A percentile compares a stretch with the other conserved stretches of the same genome.
Conservation (phyloP, 2,797 vertebrate genomes). For the Neosilurus mollespiculum region DNA sequence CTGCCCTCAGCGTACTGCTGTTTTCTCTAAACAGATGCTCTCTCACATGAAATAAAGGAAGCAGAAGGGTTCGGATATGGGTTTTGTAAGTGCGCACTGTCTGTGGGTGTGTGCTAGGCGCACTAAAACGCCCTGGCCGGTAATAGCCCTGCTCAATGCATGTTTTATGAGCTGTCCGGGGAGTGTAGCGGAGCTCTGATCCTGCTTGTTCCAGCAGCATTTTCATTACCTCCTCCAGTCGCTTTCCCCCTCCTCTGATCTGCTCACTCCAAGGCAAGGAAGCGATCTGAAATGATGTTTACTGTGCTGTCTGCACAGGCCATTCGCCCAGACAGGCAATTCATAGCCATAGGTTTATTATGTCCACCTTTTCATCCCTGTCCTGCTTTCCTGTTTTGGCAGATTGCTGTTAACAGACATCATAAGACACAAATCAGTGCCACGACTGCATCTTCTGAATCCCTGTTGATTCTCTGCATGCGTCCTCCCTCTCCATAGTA, state of each 20-base stretch:
- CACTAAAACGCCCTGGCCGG: conserved; percentile 65
- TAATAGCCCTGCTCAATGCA: conserved; percentile 70
- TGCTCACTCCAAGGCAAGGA: conserved; percentile 51
- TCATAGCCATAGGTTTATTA: conserved; percentile 55
- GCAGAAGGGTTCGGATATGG: conserved; percentile 18
- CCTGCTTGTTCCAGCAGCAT: conserved; percentile 69
- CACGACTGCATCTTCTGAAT: conserved; percentile 41
- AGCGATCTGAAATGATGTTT: conserved; percentile 63
- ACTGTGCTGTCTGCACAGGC: conserved; percentile 57
- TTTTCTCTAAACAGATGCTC: conserved; percentile 57
- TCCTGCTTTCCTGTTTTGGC: conserved; percentile 36
- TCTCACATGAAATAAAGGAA: conserved; percentile 46
- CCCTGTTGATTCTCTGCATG: conserved; percentile 50
- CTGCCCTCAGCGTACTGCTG: conserved; percentile 40
- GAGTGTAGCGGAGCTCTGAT: conserved; percentile 71
- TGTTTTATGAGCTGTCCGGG: conserved; percentile 78
- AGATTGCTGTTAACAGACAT: conserved; percentile 30
- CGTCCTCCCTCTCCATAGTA: conserved; percentile 47
- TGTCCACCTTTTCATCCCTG: conserved; percentile 41
- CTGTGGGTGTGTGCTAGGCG: conserved; percentile 51
- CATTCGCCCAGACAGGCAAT: conserved; percentile 53
- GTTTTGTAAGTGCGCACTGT: conserved; percentile 47
- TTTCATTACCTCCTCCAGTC: conserved; percentile 65
- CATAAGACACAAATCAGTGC: conserved; percentile 49
- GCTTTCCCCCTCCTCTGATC: conserved; percentile 45